Percentiles rank a stretch among this genome's conserved stretches.
Evolutionary conservation across 2,888 invertebrate species (phyloP).

Genomic region (Augiades crinisus): DNA sequence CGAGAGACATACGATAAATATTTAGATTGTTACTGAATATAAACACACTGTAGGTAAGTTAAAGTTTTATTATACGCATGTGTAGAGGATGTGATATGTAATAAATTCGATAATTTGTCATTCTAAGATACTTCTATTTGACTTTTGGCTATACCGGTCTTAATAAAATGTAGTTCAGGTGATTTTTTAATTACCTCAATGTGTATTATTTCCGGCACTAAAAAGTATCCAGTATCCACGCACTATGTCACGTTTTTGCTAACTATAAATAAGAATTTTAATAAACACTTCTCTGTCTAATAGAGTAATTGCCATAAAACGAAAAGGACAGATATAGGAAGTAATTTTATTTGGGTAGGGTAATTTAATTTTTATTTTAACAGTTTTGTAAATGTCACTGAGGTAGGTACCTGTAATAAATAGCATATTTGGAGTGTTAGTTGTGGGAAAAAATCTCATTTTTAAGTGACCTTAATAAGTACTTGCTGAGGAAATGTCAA

Average conservation of each 20-base stretch:
- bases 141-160: background rate
- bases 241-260: conserved; percentile 1
- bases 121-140: background rate
- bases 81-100: no score
- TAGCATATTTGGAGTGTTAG: conserved; percentile 1
- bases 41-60: no score
- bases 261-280: background rate
- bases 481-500: background rate
- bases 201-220: conserved; percentile 7
- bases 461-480: background rate
- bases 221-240: background rate
- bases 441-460: conserved; percentile 13
- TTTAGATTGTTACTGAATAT: no score
- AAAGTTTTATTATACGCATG: no score
- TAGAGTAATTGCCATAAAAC: conserved; percentile 30
- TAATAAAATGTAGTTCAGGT: background rate
- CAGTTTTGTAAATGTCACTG: conserved; percentile 10
- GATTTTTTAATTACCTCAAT: conserved; percentile 8
- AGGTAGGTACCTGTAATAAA: conserved; percentile 12
- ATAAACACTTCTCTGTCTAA: conserved; percentile 16
- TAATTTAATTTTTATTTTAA: conserved; percentile 24
- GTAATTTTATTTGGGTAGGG: conserved; percentile 27
- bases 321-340: conserved; percentile 54
- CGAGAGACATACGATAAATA: no score
- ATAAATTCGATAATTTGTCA: no score